phyloP scores from a whole-genome alignment of 2,113 vertebrate species.

The Psittacula cyanocephala region DNA sequence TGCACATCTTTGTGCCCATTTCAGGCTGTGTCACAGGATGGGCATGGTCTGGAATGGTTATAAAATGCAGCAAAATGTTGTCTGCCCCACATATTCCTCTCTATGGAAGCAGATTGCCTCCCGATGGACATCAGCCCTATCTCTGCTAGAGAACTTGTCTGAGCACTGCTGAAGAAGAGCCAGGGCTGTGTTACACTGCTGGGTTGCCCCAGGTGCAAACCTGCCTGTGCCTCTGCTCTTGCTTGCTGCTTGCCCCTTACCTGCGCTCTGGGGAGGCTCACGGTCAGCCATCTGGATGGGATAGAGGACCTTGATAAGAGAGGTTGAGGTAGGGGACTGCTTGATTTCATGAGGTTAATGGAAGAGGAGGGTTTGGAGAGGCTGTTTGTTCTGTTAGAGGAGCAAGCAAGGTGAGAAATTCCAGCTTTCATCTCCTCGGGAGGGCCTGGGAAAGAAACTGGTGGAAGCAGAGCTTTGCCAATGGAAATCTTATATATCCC shows the following conservation, averaged over 20 bases:
- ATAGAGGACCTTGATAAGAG: background rate
- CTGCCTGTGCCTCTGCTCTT: background rate
- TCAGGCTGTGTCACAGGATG: fast-evolving
- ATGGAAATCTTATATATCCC: background rate
- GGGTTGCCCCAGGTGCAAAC: background rate
- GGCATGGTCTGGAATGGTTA: background rate
- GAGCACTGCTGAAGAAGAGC: background rate
- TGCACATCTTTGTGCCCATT: fast-evolving
- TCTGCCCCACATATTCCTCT: background rate
- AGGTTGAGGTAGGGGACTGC: background rate
- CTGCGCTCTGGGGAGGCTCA: background rate
- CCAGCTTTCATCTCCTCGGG: background rate
- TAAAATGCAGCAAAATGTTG: background rate
- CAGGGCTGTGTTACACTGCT: background rate
- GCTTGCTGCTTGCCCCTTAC: background rate
- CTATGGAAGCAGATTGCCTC: background rate
- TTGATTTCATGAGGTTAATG: background rate
- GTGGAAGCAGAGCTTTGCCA: background rate
- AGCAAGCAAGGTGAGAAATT: background rate
- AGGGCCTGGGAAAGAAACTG: background rate
- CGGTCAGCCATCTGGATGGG: background rate
- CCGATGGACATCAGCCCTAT: background rate
- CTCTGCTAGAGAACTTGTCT: background rate
- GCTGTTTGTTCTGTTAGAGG: background rate
- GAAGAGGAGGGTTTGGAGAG: background rate